Percentiles rank a stretch among this genome's conserved stretches.
Conservation (phyloP, 2,113 vertebrate genomes). For the Pangasianodon gigas region DNA sequence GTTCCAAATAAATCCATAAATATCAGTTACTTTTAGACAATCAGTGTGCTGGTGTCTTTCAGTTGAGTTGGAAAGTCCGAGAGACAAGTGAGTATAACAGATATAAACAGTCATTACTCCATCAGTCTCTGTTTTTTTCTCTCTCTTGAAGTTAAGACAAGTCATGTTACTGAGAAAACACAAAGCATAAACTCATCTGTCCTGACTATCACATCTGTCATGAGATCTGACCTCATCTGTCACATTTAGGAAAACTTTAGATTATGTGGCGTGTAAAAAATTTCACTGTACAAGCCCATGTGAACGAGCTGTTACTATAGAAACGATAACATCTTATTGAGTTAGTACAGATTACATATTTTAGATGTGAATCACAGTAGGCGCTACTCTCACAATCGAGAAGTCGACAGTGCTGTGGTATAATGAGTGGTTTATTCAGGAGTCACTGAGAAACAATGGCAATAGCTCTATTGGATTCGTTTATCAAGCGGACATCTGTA, state of each 20-base stretch:
- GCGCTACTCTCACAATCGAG: too few species aligned
- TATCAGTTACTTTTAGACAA: neutral
- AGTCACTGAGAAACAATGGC: neutral
- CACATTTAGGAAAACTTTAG: neutral
- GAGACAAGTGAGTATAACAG: too few species aligned
- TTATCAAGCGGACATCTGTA: neutral
- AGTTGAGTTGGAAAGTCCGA: neutral
- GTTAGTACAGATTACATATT: neutral
- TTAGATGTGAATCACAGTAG: neutral
- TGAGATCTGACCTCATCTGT: too few species aligned
- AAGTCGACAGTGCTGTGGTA: neutral
- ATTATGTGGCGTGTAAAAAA: neutral
- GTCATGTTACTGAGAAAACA: neutral
- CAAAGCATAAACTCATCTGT: neutral
- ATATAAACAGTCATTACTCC: neutral
- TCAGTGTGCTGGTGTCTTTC: neutral
- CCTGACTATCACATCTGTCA: too few species aligned
- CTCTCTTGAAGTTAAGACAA: neutral
- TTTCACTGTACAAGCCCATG: neutral
- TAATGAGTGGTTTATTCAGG: too few species aligned
- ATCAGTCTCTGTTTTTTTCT: neutral
- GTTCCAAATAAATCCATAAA: neutral
- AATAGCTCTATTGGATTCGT: neutral
- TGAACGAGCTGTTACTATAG: neutral
- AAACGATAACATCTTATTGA: neutral